These are phyloP conservation scores for Eptesicus fuscus DNA, from an alignment of 2,113 vertebrate genomes.

Conservation along the genomic window DNA sequence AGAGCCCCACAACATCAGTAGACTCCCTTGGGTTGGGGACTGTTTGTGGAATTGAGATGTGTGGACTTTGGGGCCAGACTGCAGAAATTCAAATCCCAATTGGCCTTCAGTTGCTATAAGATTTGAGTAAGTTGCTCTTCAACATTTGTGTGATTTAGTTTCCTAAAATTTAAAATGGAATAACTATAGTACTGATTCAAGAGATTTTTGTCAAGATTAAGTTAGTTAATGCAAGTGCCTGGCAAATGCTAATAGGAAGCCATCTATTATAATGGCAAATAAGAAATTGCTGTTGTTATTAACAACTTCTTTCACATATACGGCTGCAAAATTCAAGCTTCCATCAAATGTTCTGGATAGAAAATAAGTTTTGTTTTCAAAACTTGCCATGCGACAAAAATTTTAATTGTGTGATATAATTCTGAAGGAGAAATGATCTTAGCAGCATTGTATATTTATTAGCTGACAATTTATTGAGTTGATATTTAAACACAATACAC, in stretches of 20 bases:
- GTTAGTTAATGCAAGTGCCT: background rate
- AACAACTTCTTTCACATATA: background rate
- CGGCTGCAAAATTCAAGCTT: background rate
- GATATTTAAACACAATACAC: background rate
- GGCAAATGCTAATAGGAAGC: background rate
- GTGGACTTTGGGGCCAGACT: background rate
- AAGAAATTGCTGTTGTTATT: background rate
- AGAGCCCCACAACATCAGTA: background rate
- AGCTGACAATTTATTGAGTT: background rate
- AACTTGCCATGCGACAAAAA: background rate
- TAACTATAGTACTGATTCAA: background rate
- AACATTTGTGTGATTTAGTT: background rate
- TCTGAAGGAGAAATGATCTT: constrained; percentile 6
- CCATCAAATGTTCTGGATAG: background rate
- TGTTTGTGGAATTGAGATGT: background rate
- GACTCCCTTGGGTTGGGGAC: background rate
- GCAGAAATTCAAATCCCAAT: background rate
- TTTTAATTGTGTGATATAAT: background rate
- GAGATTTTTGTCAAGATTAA: background rate
- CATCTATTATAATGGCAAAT: background rate
- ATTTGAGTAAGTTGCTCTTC: background rate
- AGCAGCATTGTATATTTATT: background rate
- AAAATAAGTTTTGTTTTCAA: background rate
- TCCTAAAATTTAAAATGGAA: background rate
- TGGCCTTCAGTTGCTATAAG: background rate